phyloP scores from a whole-genome alignment of 1,140 invertebrate genomes.

The Pissodes strobi region DNA sequence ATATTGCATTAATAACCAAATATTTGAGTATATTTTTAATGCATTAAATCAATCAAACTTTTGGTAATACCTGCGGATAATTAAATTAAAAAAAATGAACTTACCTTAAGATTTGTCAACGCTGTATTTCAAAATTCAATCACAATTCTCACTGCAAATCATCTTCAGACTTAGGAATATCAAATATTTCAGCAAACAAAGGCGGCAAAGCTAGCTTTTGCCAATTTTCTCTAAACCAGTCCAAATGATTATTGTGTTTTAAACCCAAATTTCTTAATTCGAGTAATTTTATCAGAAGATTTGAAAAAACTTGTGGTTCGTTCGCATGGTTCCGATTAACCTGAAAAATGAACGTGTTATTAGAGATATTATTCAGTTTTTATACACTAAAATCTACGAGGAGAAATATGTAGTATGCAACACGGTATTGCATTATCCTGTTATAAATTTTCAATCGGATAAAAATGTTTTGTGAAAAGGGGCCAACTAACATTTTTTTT shows the following conservation, averaged over 20 bases:
- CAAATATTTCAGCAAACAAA: conserved; percentile 95
- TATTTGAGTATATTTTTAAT: neutral
- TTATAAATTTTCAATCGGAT: no score
- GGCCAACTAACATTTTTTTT: no score
- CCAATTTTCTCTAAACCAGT: conserved; percentile 92
- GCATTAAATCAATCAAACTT: neutral
- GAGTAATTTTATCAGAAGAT: conserved; percentile 73
- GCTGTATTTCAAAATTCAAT: conserved; percentile 30
- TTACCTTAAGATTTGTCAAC: conserved; percentile 29
- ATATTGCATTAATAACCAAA: no score
- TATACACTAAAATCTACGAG: no score
- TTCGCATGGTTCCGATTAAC: conserved; percentile 51
- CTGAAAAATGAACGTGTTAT: conserved; percentile 39
- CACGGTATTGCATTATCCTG: no score
- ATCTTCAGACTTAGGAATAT: conserved; percentile 91
- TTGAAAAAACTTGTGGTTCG: conserved; percentile 66
- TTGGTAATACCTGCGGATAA: neutral
- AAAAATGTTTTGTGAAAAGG: no score
- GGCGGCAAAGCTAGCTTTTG: conserved; percentile 82
- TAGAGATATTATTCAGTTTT: no score
- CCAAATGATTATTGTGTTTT: conserved; percentile 82
- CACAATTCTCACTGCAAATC: conserved; percentile 62
- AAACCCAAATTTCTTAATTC: conserved; percentile 83
- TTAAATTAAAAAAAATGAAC: neutral
- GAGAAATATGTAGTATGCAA: no score